Base-by-base conservation (phyloP, 1,140 invertebrate genomes). In the Thaumetopoea pityocampa region DNA sequence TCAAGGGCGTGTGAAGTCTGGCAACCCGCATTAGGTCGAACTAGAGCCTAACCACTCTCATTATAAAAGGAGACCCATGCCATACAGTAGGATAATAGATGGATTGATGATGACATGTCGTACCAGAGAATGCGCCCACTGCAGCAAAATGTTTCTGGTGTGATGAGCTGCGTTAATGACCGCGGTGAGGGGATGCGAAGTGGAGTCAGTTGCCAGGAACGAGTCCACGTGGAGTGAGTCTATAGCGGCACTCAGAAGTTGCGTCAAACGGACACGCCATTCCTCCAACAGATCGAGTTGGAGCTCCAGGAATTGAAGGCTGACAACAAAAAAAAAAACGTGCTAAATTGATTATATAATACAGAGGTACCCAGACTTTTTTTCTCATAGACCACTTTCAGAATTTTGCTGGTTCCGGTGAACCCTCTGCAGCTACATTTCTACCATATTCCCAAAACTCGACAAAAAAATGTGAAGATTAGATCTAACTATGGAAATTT, bases 221-320 rank as follows among this genome's bases (percentile, higher is more conserved):
- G 66, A 50, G 7, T 65, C 66, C 3, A 51, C 23, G 0, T 30
- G 37, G 15, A 71, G 44, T 2, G 40, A 44, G 5, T 51, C 57
- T 10, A 69, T 42, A 3, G 78, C 72, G 1, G 82, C 85, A n/a
- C 57, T 68, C 26, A 88, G 64, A 17, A 89, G 45, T 72, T 96
- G 95, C 5, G 93, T 87, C 6, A 96, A 83, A 44, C 95, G 88
- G 7, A 95, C 87, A 11, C 95, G 89, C 78, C 94, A 95, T 66
- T 98, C 96, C 63, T 98, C 96, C 23, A 98, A 89, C 6, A 98
- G 70, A 60, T 97, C 94, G 9, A 96, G 72, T 73, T 98, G 95
- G 4, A 98, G 74, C 20, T 95, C 92, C 1, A 97, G 84, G 80
- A 98, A 98, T 72, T 95, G 92, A 45, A 97, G 67, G 52, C 91